These are phyloP conservation scores for Phaetusa simplex DNA, from an alignment of 2,113 vertebrate species.

Conservation along the genomic window DNA sequence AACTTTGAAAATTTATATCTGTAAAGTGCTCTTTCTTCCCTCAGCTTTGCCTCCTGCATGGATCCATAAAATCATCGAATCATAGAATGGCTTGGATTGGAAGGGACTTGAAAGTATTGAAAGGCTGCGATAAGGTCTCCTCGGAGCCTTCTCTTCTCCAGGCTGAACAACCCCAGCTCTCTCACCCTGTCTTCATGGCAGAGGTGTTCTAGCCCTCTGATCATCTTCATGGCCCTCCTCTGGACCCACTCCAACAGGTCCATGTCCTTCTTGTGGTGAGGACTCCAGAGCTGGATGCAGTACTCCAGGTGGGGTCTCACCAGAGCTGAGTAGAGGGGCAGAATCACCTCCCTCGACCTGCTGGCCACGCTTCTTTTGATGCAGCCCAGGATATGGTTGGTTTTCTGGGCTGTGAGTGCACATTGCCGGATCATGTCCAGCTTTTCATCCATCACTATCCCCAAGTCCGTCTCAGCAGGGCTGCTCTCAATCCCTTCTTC, in stretches of 20 bases:
- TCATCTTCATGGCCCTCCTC: not conserved
- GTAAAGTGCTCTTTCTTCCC: not conserved
- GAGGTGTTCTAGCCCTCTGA: not conserved
- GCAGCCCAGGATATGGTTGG: fast-evolving
- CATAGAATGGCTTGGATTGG: not conserved
- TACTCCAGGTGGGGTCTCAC: not conserved
- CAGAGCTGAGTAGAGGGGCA: fast-evolving
- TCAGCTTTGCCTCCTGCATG: not conserved
- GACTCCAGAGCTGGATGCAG: not conserved
- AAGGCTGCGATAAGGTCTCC: not conserved
- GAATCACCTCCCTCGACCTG: fast-evolving
- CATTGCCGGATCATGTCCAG: not conserved
- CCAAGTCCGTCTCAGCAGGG: not conserved
- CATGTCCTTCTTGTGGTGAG: not conserved
- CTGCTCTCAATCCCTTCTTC: not conserved
- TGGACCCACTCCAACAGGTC: not conserved
- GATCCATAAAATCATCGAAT: not conserved
- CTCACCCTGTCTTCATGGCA: not conserved
- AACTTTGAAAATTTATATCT: not conserved
- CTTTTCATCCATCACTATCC: not conserved
- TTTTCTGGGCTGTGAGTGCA: not conserved
- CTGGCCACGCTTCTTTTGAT: not conserved
- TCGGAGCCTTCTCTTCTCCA: not conserved
- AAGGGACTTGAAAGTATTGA: not conserved
- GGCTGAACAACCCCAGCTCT: not conserved